Base-by-base conservation (phyloP, 2,797 vertebrate species). In the Philypnodon macrostomus region DNA sequence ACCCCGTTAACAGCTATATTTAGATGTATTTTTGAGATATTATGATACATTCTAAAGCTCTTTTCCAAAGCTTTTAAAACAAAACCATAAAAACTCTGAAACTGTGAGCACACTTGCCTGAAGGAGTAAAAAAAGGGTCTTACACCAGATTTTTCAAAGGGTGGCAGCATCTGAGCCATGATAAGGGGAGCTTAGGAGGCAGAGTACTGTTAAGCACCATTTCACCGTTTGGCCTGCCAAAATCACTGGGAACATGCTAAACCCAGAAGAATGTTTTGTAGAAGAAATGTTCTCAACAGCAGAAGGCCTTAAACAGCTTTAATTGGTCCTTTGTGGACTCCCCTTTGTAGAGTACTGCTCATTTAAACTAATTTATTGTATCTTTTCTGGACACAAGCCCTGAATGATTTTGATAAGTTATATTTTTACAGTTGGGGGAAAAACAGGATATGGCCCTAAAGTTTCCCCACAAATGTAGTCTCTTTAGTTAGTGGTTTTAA, bases 101-200 rank as follows among this genome's bases (percentile, higher is more conserved):
- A 56, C 0, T 48, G 41, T 19, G 34, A 63, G 40, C 33, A 45
- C 53, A 42, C 31, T 35, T 3, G 58, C 53, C 67, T 46, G 46
- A 27, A 44, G 53, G 40, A 53, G 23, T 15, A 26, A 30, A n/a
- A 37, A 38, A 33, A 26, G 58, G 45, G 52, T 38, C 52, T 56
- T 5, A 15, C 7, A 40, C 64, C 37, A 53, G 41, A 58, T 68
- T 60, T 64, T 67, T 65, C 36, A 51, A 53, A 45, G 45, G 47
- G 47, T 23, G 60, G 38, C n/a, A 41, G 53, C 2, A 29, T 64
- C 37, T 17, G 29, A 14, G 65, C 56, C 68, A 70, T 60, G 44
- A 63, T 47, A 53, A 27, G 19, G 24, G 49, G 39, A 52, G 58
- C 62, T 72, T 59, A 67, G 26, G 42, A 55, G 38, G 53, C 34